Conservation (phyloP, 2,888 invertebrate species). For the Philopedon plagiatum region DNA sequence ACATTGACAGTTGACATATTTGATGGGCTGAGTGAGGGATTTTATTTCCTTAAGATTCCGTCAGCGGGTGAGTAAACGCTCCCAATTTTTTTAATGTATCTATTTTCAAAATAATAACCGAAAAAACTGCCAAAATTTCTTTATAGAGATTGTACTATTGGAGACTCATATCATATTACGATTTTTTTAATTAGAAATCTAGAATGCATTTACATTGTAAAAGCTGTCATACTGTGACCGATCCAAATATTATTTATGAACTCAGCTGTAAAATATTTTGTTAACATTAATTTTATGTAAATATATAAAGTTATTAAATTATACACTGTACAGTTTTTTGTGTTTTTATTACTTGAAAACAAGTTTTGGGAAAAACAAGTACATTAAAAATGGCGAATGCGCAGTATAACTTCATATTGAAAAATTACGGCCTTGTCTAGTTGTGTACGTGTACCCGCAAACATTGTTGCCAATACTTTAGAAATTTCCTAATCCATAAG, state of each 20-base stretch:
- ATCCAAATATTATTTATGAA: conserved; percentile 28
- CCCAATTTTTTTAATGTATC: too few species aligned
- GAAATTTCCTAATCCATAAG: too few species aligned
- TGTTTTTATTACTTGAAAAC: conserved; percentile 16
- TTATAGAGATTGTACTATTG: neutral
- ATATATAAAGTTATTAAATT: conserved; percentile 38
- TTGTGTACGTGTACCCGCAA: too few species aligned
- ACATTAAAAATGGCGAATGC: too few species aligned
- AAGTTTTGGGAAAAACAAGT: too few species aligned
- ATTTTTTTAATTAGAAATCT: conserved; percentile 4
- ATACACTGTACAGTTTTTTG: conserved; percentile 19
- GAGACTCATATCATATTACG: neutral
- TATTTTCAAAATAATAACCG: too few species aligned
- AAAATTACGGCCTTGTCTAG: too few species aligned
- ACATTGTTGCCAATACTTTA: too few species aligned
- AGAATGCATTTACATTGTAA: conserved; percentile 38
- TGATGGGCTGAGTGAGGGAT: neutral
- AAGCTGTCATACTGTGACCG: neutral
- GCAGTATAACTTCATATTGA: too few species aligned
- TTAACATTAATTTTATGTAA: conserved; percentile 43
- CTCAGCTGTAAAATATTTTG: conserved; percentile 41
- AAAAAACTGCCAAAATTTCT: neutral
- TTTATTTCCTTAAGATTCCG: neutral
- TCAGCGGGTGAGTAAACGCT: too few species aligned
- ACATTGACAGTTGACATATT: neutral